Conservation (phyloP, 2,888 invertebrate species). For the Drosophila subquinaria region DNA sequence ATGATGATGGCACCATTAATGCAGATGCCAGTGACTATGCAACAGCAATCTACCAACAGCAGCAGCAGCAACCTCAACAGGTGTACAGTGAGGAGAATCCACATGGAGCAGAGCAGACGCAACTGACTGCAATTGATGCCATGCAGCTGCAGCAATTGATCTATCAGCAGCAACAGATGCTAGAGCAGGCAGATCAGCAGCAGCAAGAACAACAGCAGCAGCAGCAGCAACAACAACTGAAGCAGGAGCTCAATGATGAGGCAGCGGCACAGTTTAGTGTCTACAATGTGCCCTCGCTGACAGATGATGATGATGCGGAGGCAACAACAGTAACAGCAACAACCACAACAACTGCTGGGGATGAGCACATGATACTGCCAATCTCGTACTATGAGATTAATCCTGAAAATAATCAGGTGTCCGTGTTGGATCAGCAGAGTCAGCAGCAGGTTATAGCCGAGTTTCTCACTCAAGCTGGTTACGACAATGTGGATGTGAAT, state of each 20-base stretch:
- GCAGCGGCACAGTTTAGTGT: constrained; percentile 72
- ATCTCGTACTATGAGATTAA: constrained; percentile 80
- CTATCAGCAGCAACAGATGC: constrained; percentile 78
- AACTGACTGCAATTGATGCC: constrained; percentile 75
- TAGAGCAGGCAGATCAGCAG: constrained; percentile 61
- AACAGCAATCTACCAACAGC: constrained; percentile 60
- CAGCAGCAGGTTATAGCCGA: constrained; percentile 81
- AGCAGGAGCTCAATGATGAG: constrained; percentile 50
- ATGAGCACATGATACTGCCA: constrained; percentile 76
- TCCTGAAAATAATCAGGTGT: constrained; percentile 72
- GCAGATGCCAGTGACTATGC: constrained; percentile 56
- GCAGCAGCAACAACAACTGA: constrained; percentile 62
- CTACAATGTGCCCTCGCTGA: constrained; percentile 80
- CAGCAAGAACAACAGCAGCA: constrained; percentile 64
- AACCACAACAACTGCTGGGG: constrained; percentile 12
- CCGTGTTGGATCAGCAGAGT: constrained; percentile 80
- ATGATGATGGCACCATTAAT: constrained; percentile 63
- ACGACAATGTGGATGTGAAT: constrained; percentile 71
- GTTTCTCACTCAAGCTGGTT: constrained; percentile 78
- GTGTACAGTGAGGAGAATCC: constrained; percentile 64
- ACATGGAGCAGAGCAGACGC: constrained; percentile 49
- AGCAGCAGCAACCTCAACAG: constrained; percentile 59
- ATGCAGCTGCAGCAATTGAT: constrained; percentile 81
- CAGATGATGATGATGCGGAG: constrained; percentile 65
- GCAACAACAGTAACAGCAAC: constrained; percentile 18